phyloP scores from a whole-genome alignment of 2,797 vertebrate species.

The Potorous gilbertii region DNA sequence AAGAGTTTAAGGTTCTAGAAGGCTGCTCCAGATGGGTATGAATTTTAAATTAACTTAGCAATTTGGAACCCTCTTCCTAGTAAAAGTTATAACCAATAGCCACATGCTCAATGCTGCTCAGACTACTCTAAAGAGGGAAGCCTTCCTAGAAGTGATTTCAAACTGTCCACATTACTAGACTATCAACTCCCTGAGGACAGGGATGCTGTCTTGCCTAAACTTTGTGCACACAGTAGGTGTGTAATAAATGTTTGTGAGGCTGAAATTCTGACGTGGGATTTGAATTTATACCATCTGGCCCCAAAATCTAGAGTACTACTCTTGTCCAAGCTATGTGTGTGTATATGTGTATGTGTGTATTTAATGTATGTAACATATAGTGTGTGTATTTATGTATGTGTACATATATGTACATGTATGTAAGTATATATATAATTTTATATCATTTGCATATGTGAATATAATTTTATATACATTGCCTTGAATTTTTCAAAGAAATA shows the following conservation, averaged over 20 bases:
- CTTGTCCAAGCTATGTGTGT: too few species aligned
- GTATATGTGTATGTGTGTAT: too few species aligned
- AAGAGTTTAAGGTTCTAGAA: background rate
- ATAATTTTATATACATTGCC: background rate
- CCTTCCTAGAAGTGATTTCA: background rate
- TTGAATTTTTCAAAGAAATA: background rate
- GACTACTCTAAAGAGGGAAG: background rate
- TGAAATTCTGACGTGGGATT: background rate
- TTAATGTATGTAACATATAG: too few species aligned
- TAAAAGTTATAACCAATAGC: background rate
- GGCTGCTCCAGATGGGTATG: background rate
- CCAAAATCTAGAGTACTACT: too few species aligned
- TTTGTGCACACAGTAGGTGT: background rate
- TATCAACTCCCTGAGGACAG: background rate
- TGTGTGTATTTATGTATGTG: too few species aligned
- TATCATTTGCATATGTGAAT: background rate
- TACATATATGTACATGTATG: too few species aligned
- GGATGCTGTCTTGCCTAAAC: background rate
- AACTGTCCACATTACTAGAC: background rate
- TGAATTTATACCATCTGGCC: background rate
- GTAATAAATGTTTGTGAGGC: background rate
- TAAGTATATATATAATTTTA: too few species aligned
- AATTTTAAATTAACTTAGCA: background rate
- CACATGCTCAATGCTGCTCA: background rate
- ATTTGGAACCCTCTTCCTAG: background rate